Conservation (phyloP, 2,888 invertebrate genomes). For the Caenorhabditis wallacei region DNA sequence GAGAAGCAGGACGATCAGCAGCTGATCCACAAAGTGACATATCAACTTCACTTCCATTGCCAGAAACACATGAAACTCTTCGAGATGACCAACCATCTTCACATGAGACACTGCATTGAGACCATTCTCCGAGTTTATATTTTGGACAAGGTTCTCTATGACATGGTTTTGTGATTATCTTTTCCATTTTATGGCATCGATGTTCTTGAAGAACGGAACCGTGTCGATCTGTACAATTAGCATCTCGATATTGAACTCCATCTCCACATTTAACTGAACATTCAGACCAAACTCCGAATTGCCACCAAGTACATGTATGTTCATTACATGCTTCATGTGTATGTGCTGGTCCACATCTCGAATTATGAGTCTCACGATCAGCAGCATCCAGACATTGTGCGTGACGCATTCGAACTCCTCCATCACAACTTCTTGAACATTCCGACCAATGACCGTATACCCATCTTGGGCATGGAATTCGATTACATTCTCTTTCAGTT, state of each 20-base stretch:
- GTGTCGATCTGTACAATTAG: constrained; percentile 75
- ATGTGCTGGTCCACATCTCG: constrained; percentile 48
- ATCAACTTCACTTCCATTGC: constrained; percentile 71
- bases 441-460: constrained; percentile 81
- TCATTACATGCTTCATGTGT: constrained; percentile 79
- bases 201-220: constrained; percentile 52
- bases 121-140: constrained; percentile 84
- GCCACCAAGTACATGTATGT: constrained; percentile 80
- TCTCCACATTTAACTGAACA: constrained; percentile 83
- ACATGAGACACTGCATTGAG: constrained; percentile 74
- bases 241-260: constrained; percentile 79
- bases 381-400: constrained; percentile 84
- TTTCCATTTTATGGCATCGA: constrained; percentile 76
- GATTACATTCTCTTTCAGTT: constrained; percentile 76
- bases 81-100: constrained; percentile 82
- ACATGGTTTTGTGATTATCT: constrained; percentile 83
- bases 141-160: constrained; percentile 83
- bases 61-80: constrained; percentile 79
- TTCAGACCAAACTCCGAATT: constrained; percentile 77
- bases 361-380: constrained; percentile 80
- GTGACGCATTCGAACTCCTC: constrained; percentile 84
- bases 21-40: constrained; percentile 69
- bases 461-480: constrained; percentile 82
- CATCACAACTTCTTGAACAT: constrained; percentile 83
- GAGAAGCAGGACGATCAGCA: constrained; percentile 73